Percentiles rank a stretch among this genome's conserved stretches.
Conservation (phyloP, 2,888 invertebrate genomes). For the Habrosyne pyritoides region DNA sequence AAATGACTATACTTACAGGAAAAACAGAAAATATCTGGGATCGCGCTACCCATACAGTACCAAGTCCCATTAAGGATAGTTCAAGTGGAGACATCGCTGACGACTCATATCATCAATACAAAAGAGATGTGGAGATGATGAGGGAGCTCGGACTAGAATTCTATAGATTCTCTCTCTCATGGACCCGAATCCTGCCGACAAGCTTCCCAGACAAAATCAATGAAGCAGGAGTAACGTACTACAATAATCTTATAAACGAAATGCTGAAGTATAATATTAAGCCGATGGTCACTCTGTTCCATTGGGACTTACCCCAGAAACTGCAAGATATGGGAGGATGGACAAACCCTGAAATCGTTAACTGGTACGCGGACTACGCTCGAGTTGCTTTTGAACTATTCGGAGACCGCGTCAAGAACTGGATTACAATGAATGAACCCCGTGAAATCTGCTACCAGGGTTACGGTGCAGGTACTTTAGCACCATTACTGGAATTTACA, state of each 20-base stretch:
- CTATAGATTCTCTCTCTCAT: conserved; percentile 84
- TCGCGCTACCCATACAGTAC: conserved; percentile 69
- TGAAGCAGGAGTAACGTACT: conserved; percentile 60
- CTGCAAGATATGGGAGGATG: conserved; percentile 82
- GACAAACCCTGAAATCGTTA: conserved; percentile 64
- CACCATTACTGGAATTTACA: conserved; percentile 53
- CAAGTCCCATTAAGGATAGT: conserved; percentile 74
- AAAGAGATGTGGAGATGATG: conserved; percentile 78
- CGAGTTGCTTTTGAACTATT: conserved; percentile 62
- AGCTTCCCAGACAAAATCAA: conserved; percentile 82
- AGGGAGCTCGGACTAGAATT: conserved; percentile 71
- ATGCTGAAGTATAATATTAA: conserved; percentile 82
- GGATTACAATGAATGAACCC: conserved; percentile 85
- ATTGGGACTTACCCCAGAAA: conserved; percentile 79
- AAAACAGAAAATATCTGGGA: conserved; percentile 86
- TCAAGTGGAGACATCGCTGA: conserved; percentile 84
- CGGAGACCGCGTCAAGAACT: conserved; percentile 74
- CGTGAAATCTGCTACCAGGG: conserved; percentile 55
- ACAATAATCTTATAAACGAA: conserved; percentile 79
- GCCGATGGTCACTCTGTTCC: conserved; percentile 82
- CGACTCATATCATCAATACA: conserved; percentile 84
- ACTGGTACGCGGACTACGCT: conserved; percentile 76
- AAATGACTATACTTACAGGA: conserved; percentile 48
- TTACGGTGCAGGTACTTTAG: conserved; percentile 58
- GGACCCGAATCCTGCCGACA: conserved; percentile 85